phyloP scores from a whole-genome alignment of 2,888 invertebrate genomes.

The Drosophila limbata region DNA sequence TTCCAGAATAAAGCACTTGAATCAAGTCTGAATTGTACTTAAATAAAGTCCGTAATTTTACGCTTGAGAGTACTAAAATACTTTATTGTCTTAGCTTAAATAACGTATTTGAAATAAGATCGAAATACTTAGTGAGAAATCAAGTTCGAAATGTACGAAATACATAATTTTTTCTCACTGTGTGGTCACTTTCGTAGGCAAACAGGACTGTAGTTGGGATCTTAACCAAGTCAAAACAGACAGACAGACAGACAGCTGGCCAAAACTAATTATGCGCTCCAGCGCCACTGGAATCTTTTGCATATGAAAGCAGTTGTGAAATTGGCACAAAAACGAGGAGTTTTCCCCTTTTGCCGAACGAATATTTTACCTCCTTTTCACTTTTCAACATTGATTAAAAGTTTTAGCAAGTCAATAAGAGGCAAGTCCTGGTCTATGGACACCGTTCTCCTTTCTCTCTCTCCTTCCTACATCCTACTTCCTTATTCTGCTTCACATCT shows the following conservation, averaged over 20 bases:
- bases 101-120: no score
- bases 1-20: no score
- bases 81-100: no score
- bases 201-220: constrained; percentile 9
- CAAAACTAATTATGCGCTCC: constrained; percentile 75
- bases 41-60: no score
- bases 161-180: no score
- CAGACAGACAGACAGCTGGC: constrained; percentile 33
- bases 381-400: constrained; percentile 69
- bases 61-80: no score
- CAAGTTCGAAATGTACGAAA: no score
- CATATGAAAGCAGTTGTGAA: constrained; percentile 75
- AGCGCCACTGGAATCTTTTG: constrained; percentile 71
- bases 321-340: constrained; percentile 41
- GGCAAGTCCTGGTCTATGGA: constrained; percentile 14
- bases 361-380: constrained; percentile 22
- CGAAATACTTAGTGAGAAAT: no score
- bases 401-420: constrained; percentile 69
- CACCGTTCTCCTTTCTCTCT: not conserved
- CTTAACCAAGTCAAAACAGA: constrained; percentile 32
- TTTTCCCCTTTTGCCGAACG: no score
- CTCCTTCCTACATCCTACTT: not conserved
- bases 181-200: no score
- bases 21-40: no score
- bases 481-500: not conserved